A percentile compares a stretch with the other conserved stretches of the same genome.
These are phyloP conservation scores for Podarcis cretensis DNA, from an alignment of 2,113 vertebrate species.

Conservation along the genomic window DNA sequence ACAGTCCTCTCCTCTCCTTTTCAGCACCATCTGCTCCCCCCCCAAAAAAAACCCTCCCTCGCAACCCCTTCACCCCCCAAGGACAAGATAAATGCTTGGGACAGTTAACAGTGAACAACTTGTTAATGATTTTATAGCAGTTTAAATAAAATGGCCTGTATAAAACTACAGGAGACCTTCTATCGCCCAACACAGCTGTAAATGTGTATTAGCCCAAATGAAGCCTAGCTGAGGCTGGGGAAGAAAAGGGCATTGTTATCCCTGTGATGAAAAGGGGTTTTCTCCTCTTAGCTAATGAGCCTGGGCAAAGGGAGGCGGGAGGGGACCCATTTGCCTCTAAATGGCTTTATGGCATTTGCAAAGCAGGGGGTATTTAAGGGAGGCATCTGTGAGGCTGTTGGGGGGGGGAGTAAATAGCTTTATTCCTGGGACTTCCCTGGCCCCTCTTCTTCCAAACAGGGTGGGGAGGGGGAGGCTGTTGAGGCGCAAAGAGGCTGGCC, in stretches of 20 bases:
- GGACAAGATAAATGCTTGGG: conserved; percentile 67
- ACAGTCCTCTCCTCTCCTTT: no score
- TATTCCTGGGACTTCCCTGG: conserved; percentile 75
- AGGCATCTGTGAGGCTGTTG: conserved; percentile 63
- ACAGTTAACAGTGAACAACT: conserved; percentile 82
- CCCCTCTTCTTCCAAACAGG: conserved; percentile 73
- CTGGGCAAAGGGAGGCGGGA: conserved; percentile 85
- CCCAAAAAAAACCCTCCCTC: no score
- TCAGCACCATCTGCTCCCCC: no score
- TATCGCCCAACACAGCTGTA: conserved; percentile 87
- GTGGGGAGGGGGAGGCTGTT: not conserved
- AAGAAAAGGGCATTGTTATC: conserved; percentile 83
- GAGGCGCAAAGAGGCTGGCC: not conserved
- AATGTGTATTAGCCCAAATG: conserved; percentile 96
- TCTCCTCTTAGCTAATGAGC: conserved; percentile 90
- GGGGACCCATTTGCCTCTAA: conserved; percentile 60
- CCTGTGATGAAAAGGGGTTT: conserved; percentile 85
- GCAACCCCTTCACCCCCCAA: conserved; percentile 67
- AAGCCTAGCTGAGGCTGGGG: conserved; percentile 78
- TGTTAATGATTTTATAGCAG: conserved; percentile 91
- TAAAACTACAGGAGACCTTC: conserved; percentile 90
- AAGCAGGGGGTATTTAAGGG: conserved; percentile 71
- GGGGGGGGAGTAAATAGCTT: conserved; percentile 70
- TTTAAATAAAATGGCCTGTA: conserved; percentile 82
- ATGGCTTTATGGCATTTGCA: conserved; percentile 69